Conservation (phyloP, 2,113 vertebrate species). For the Hippolais icterina region DNA sequence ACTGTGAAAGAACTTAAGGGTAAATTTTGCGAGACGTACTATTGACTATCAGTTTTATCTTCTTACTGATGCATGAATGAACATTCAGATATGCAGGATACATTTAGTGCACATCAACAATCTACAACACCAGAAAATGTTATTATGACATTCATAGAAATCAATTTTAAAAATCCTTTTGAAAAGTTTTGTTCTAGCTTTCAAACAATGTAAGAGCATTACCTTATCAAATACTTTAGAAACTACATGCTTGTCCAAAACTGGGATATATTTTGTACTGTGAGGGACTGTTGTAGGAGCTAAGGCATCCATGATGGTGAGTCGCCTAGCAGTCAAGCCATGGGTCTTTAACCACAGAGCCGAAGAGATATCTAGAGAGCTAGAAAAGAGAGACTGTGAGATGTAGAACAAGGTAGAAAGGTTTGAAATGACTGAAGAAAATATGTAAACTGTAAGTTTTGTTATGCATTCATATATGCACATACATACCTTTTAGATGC, state of each 20-base stretch:
- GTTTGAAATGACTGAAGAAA: background rate
- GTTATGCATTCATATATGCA: background rate
- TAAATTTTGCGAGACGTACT: background rate
- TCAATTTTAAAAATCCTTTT: background rate
- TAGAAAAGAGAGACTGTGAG: slow-evolving; percentile 31
- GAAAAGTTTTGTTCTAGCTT: background rate
- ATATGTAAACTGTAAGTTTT: background rate
- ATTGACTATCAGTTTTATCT: background rate
- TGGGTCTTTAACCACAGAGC: slow-evolving; percentile 76
- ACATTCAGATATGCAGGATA: background rate
- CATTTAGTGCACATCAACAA: background rate
- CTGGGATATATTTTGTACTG: slow-evolving; percentile 68
- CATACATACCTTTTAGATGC: slow-evolving; percentile 60
- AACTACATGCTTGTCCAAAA: slow-evolving; percentile 76
- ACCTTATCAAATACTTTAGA: slow-evolving; percentile 83
- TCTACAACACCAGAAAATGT: background rate
- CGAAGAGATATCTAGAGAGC: slow-evolving; percentile 66
- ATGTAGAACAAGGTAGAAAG: background rate
- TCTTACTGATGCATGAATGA: background rate
- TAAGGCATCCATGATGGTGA: slow-evolving; percentile 80
- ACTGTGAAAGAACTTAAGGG: background rate
- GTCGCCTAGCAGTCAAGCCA: slow-evolving; percentile 73
- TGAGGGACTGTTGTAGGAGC: slow-evolving; percentile 61
- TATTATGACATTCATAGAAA: background rate
- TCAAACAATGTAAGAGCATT: background rate